These are phyloP conservation scores for Willowsia nigromaculata DNA, from an alignment of 2,888 invertebrate genomes.

Conservation along the genomic window DNA sequence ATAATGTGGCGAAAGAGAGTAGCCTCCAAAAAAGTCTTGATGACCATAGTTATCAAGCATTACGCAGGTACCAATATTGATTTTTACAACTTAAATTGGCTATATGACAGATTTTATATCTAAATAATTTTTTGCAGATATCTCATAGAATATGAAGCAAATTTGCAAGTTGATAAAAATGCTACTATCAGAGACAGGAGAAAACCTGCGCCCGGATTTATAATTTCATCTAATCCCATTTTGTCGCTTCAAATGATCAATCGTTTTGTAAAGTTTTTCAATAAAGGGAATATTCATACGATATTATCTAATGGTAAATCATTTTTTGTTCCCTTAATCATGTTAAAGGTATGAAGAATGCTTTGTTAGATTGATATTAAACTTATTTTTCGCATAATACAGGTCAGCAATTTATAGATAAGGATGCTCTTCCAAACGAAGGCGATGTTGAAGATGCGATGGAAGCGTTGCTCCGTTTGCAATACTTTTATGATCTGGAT, in stretches of 20 bases:
- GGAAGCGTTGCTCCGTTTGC: slow-evolving; percentile 74
- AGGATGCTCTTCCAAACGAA: slow-evolving; percentile 48
- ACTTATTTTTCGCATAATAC: too few relatives aligned
- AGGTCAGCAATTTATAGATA: too few relatives aligned
- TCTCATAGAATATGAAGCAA: slow-evolving; percentile 22
- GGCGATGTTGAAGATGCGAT: slow-evolving; percentile 73
- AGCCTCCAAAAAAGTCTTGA: too few relatives aligned
- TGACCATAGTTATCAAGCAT: too few relatives aligned
- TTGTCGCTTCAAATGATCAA: slow-evolving; percentile 61
- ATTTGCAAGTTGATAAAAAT: not conserved
- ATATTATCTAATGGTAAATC: slow-evolving; percentile 4
- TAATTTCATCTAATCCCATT: slow-evolving; percentile 46
- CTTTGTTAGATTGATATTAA: too few relatives aligned
- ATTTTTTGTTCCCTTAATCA: too few relatives aligned
- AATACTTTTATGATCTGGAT: slow-evolving; percentile 75
- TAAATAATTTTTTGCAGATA: slow-evolving; percentile 19
- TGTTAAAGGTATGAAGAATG: too few relatives aligned
- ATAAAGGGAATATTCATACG: not conserved
- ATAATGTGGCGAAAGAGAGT: slow-evolving; percentile 34
- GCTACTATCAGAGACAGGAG: not conserved
- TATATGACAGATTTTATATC: too few relatives aligned
- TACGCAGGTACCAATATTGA: too few relatives aligned
- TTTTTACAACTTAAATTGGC: too few relatives aligned
- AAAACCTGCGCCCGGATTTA: not conserved
- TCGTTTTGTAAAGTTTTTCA: slow-evolving; percentile 53